These are phyloP conservation scores for Cinclus cinclus DNA, from an alignment of 2,113 vertebrate species.

Conservation along the genomic window DNA sequence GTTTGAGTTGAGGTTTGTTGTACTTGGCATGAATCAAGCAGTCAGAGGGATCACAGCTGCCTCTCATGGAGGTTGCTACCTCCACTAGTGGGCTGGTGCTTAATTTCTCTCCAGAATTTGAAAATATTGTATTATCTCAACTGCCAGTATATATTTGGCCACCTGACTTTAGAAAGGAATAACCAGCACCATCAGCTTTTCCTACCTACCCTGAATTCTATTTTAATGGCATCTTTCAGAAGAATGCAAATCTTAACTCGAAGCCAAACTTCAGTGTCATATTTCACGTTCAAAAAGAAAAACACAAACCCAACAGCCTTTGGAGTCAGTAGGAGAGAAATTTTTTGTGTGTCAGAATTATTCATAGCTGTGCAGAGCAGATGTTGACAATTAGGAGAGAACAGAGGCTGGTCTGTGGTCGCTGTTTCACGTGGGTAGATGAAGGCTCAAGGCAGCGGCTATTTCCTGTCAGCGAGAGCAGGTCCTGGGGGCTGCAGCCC, in stretches of 20 bases:
- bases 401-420: slow-evolving; percentile 70
- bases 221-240: background rate
- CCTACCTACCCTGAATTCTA: background rate
- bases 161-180: background rate
- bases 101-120: background rate
- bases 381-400: slow-evolving; percentile 65
- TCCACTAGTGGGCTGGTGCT: background rate
- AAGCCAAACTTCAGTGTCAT: background rate
- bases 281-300: background rate
- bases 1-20: background rate
- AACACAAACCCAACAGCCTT: background rate
- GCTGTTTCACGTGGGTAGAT: slow-evolving; percentile 67
- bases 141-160: background rate
- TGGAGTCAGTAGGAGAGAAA: slow-evolving; percentile 14
- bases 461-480: slow-evolving; percentile 67
- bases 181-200: background rate
- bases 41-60: background rate
- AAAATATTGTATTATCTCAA: background rate
- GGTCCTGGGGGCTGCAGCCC: slow-evolving; percentile 41
- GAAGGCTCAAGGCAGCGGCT: slow-evolving; percentile 63
- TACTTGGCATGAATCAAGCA: background rate
- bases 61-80: background rate
- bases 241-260: background rate
- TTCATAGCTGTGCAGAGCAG: slow-evolving; percentile 68
- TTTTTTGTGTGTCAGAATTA: slow-evolving; percentile 36